Conservation (phyloP, 2,797 vertebrate species). For the Brotogeris chrysoptera region DNA sequence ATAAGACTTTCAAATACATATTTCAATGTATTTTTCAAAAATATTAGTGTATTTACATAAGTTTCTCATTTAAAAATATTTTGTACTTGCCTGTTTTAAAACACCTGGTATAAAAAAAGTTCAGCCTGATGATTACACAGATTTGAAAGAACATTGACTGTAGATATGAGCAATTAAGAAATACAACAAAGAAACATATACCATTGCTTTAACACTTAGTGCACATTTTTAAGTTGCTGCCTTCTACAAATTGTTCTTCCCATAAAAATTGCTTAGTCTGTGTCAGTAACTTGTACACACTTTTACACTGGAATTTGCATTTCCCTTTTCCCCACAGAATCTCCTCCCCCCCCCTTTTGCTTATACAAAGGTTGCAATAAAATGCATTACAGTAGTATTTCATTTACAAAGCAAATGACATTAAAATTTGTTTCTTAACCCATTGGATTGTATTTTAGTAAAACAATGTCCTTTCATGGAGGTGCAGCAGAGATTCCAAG, state of each 20-base stretch:
- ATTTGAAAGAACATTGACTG: neutral
- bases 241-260: constrained; percentile 23
- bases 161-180: constrained; percentile 11
- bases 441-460: constrained; percentile 63
- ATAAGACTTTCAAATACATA: neutral
- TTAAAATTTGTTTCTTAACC: constrained; percentile 49
- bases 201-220: constrained; percentile 24
- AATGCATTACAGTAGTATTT: constrained; percentile 64
- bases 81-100: neutral
- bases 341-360: neutral
- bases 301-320: neutral
- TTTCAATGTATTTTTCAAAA: neutral
- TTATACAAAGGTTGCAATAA: constrained; percentile 37
- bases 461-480: constrained; percentile 6
- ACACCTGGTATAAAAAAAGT: neutral
- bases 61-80: neutral
- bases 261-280: neutral
- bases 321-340: neutral
- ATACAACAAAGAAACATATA: constrained; percentile 4
- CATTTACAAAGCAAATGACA: constrained; percentile 71
- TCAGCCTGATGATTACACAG: neutral
- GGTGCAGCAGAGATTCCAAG: neutral
- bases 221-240: constrained; percentile 4
- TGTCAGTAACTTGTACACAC: neutral
- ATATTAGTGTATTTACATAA: constrained; percentile 49